phyloP scores from a whole-genome alignment of 1,140 invertebrate genomes.

The Hirudo medicinalis region DNA sequence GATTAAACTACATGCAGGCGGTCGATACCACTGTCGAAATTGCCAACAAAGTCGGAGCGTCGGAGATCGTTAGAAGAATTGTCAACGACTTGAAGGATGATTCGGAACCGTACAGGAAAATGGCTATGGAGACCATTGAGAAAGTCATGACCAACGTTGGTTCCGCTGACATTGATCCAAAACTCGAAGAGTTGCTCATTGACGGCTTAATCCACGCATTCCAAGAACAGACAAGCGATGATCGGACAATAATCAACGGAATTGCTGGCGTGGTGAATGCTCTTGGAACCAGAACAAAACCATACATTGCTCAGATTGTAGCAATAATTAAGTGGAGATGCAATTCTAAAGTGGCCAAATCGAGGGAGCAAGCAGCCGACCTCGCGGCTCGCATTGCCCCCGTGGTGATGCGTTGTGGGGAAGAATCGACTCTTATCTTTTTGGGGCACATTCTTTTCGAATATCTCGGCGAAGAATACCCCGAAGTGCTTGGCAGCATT shows the following conservation, averaged over 20 bases:
- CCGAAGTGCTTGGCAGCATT: slow-evolving; percentile 95
- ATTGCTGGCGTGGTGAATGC: slow-evolving; percentile 98
- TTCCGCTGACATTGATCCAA: slow-evolving; percentile 89
- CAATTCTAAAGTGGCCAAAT: slow-evolving; percentile 98
- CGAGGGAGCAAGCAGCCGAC: slow-evolving; percentile 96
- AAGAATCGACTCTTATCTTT: slow-evolving; percentile 45
- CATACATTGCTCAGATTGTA: slow-evolving; percentile 96
- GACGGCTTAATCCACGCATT: slow-evolving; percentile 98
- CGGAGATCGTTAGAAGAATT: slow-evolving; percentile 93
- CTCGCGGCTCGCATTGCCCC: slow-evolving; percentile 93
- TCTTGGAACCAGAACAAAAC: slow-evolving; percentile 88
- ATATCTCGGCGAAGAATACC: slow-evolving; percentile 98
- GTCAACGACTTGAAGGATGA: slow-evolving; percentile 99
- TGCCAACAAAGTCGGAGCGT: slow-evolving; percentile 88
- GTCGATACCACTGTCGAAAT: slow-evolving; percentile 99
- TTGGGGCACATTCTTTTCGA: slow-evolving; percentile 95
- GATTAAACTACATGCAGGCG: slow-evolving; percentile 83
- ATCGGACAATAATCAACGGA: slow-evolving; percentile 73
- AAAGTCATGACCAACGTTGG: slow-evolving; percentile 93
- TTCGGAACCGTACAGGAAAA: slow-evolving; percentile 98
- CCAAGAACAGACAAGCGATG: slow-evolving; percentile 97
- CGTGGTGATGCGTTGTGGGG: slow-evolving; percentile 98
- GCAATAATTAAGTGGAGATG: slow-evolving; percentile 98
- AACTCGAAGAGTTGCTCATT: slow-evolving; percentile 94
- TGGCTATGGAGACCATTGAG: slow-evolving; percentile 99